Evolutionary conservation across 2,113 vertebrate genomes (phyloP).

Genomic region (Martes martes): DNA sequence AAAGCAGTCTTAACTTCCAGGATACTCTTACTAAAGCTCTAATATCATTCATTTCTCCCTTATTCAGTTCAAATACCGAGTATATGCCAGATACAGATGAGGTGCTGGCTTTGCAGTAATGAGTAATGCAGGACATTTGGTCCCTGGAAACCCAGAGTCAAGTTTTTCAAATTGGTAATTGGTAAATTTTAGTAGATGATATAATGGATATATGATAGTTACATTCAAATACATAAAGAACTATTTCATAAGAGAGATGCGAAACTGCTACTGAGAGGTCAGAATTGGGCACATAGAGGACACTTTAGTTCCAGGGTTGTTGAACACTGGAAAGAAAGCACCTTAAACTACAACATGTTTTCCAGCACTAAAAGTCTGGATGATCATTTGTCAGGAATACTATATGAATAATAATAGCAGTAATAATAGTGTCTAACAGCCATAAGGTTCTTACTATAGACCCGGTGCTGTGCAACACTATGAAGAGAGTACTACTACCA

Average conservation of each 20-base stretch:
- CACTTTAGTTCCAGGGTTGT: not conserved
- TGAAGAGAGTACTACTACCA: not conserved
- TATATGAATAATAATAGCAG: not conserved
- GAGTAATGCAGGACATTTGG: not conserved
- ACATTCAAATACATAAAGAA: not conserved
- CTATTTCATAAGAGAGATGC: not conserved
- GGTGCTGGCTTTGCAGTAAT: not conserved
- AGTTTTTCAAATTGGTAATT: not conserved
- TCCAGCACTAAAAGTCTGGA: not conserved
- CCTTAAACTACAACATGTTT: not conserved
- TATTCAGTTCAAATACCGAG: not conserved
- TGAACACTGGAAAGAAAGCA: not conserved
- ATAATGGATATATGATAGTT: not conserved
- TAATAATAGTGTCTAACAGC: not conserved
- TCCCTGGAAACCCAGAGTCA: not conserved
- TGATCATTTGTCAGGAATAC: not conserved
- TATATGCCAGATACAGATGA: not conserved
- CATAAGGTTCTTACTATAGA: not conserved
- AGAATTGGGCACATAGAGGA: not conserved
- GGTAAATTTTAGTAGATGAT: not conserved
- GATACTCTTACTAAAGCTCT: not conserved
- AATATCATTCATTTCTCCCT: not conserved
- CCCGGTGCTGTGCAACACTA: not conserved
- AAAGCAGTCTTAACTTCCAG: not conserved
- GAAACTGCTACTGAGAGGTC: not conserved